Evolutionary conservation across 1,140 invertebrate genomes (phyloP).

Genomic region (Drosophila saltans): DNA sequence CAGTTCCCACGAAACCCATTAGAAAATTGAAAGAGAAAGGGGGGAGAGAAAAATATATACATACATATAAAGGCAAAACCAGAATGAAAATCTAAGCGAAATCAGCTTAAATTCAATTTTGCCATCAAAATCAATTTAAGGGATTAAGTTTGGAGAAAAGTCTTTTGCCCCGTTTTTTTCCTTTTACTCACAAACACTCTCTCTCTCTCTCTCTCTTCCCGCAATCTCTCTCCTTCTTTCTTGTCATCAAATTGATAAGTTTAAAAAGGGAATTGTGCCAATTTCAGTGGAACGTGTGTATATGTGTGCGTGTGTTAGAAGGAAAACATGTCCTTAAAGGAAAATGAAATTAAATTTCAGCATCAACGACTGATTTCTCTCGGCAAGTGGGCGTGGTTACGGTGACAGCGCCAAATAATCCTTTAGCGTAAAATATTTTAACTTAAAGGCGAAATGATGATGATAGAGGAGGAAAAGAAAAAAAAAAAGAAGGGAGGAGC

Average conservation of each 20-base stretch:
- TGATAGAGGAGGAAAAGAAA: not conserved
- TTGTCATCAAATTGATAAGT: conserved; percentile 77
- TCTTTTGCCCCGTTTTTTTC: not conserved
- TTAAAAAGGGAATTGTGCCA: conserved; percentile 76
- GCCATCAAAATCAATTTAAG: conserved; percentile 75
- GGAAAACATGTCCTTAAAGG: conserved; percentile 20
- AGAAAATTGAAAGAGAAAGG: not conserved
- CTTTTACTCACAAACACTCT: not conserved
- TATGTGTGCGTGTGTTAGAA: conserved; percentile 23
- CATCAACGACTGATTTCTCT: not conserved
- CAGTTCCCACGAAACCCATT: conserved; percentile 4
- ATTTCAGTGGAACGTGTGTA: conserved; percentile 46
- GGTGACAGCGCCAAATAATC: conserved; percentile 6
- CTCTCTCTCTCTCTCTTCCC: not conserved
- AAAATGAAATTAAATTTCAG: conserved; percentile 9
- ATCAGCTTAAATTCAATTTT: conserved; percentile 77
- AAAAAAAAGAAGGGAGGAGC: not conserved
- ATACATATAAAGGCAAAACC: conserved; percentile 13
- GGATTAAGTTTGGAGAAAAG: conserved; percentile 67
- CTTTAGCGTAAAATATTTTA: conserved; percentile 10
- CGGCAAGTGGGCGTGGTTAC: conserved; percentile 16
- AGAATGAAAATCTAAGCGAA: conserved; percentile 59
- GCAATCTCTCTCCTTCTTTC: conserved; percentile 31
- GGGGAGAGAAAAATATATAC: conserved; percentile 12
- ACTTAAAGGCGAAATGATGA: conserved; percentile 24